Evolutionary conservation across 64 coral and sea anemone genomes (phyloP), one percentile per base, ranked within the genome.

Genomic region (Porites australiensis): DNA sequence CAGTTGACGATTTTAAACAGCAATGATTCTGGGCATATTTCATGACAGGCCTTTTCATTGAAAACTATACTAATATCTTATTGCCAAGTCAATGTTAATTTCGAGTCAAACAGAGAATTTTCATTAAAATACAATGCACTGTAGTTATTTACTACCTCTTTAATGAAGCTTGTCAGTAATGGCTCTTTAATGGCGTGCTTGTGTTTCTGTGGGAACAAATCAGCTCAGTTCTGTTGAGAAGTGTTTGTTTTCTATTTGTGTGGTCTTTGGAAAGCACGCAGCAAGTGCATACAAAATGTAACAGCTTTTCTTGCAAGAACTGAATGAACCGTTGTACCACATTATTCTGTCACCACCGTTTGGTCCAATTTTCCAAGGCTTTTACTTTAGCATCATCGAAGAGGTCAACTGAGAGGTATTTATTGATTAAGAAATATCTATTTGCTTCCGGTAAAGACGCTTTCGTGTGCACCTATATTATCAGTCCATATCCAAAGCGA

Each of bases 231-330:
- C 54, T 79, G 77, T 57, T 50, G 44, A 12, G 7, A 58, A 55
- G 10, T 54, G 75, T 78, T 57, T 78, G 51, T 78, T 21, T 78
- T 50, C 61, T 84, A n/a, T 50, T 8, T 66, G 77, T 81, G 78
- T 13, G 45, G 61, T 52, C 81, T 48, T 67, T 84, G 44, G 8
- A 48, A 84, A 50, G 3, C 18, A 9, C 19, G 50, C 45, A 18
- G 43, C 47, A 50, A 14, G 18, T 50, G 16, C 11, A 13, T 13
- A 6, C 0, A 70, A 7, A 9, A 14, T n/a, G 3, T 15, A 37
- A 37, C 44, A 50, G 12, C 12, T 76, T 76, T 6, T 18, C 43
- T 50, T 76, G 73, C 47, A 76, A 76, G 48, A 46, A 13, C 27
- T 37, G 27, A 76, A 46, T 12, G 8, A 18, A 19, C 50, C 48